Percentiles rank a stretch among this genome's conserved stretches.
Conservation (phyloP, 2,888 invertebrate genomes). For the Drosophila buzzatii region DNA sequence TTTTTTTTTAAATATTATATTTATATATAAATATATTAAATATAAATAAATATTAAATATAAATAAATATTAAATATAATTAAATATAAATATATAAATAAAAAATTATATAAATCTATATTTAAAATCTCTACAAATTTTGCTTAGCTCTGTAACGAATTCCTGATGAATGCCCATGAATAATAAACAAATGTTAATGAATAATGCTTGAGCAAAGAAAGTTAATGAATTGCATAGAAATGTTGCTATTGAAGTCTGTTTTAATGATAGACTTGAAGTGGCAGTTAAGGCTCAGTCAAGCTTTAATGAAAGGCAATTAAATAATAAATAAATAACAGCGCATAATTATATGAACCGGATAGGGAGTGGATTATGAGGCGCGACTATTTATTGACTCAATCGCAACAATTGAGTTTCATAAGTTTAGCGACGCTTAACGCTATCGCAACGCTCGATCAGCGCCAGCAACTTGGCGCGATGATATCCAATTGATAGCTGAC, state of each 20-base stretch:
- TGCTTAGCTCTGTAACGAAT: neutral
- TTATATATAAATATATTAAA: too few species aligned
- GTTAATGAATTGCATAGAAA: neutral
- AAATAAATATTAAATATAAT: too few species aligned
- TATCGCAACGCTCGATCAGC: conserved; percentile 43
- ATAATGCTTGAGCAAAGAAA: neutral
- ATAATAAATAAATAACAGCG: conserved; percentile 3
- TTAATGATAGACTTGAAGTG: neutral
- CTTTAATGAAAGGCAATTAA: neutral
- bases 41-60: too few species aligned
- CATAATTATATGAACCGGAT: neutral
- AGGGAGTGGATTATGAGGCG: conserved; percentile 23
- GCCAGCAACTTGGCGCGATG: conserved; percentile 51
- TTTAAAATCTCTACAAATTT: neutral
- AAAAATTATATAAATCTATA: too few species aligned
- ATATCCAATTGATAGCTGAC: conserved; percentile 56
- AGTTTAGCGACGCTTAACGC: conserved; percentile 37
- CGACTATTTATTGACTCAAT: conserved; percentile 41
- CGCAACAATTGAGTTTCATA: conserved; percentile 35
- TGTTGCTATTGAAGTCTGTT: neutral
- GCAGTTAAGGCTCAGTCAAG: neutral
- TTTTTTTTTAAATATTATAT: too few species aligned
- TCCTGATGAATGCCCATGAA: too few species aligned
- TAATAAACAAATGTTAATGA: neutral
- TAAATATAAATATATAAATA: too few species aligned